phyloP scores from a whole-genome alignment of 2,113 vertebrate genomes.

The Lamprologus speciosus region DNA sequence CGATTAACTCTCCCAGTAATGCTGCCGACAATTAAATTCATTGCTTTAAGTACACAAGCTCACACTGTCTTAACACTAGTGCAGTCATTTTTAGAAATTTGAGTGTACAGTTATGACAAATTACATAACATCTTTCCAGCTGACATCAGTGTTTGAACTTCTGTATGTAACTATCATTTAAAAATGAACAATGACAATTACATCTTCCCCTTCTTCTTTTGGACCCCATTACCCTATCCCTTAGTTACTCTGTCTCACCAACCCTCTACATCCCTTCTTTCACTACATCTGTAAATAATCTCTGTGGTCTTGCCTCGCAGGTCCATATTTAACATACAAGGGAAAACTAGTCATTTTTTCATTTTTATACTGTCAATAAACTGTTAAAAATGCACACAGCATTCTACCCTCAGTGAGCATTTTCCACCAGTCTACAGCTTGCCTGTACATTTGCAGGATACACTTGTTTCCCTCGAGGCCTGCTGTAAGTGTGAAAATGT shows the following conservation, averaged over 20 bases:
- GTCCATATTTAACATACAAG: background rate
- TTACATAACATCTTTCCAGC: background rate
- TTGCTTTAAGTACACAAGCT: background rate
- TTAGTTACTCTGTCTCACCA: background rate
- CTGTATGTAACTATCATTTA: background rate
- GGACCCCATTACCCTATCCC: background rate
- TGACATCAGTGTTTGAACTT: background rate
- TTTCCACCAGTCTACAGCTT: background rate
- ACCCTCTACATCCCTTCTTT: background rate
- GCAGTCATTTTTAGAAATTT: background rate
- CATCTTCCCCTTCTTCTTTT: background rate
- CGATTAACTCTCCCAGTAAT: background rate
- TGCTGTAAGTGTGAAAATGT: background rate
- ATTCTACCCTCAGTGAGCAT: background rate
- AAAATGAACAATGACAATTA: background rate
- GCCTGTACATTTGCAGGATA: background rate
- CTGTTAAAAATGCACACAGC: background rate
- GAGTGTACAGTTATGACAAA: background rate
- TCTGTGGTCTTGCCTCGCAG: background rate
- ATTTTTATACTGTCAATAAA: background rate
- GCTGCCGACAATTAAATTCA: background rate
- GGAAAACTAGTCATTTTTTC: background rate
- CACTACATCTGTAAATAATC: background rate
- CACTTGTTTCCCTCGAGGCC: background rate
- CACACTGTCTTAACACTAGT: background rate